A percentile compares a stretch with the other conserved stretches of the same genome.
Evolutionary conservation across 2,888 invertebrate species (phyloP).

Genomic region (Ctena decussata): DNA sequence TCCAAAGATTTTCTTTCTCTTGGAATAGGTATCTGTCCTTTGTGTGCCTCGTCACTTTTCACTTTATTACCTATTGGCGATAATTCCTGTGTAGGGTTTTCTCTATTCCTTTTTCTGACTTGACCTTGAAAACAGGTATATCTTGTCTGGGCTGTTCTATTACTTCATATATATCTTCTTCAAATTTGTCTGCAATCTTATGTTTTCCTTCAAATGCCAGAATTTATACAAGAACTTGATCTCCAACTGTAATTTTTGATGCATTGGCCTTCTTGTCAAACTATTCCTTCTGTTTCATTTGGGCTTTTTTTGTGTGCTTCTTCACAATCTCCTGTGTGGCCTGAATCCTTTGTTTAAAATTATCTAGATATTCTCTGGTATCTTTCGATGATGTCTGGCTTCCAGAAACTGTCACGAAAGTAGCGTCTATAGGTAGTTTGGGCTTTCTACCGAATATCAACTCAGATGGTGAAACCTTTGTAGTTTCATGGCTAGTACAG

Average conservation of each 20-base stretch:
- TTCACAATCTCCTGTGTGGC: neutral
- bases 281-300: neutral
- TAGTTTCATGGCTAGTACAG: conserved; percentile 30
- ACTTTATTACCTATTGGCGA: too few species aligned
- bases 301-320: neutral
- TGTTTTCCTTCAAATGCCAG: neutral
- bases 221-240: neutral
- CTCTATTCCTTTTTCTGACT: too few species aligned
- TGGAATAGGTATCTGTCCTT: too few species aligned
- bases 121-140: neutral
- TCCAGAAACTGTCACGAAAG: neutral
- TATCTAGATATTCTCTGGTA: neutral
- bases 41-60: too few species aligned
- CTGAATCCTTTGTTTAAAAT: neutral
- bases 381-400: neutral
- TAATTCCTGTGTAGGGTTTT: too few species aligned
- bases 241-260: neutral
- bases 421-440: neutral
- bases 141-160: neutral
- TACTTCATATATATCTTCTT: neutral
- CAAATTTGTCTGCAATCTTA: neutral
- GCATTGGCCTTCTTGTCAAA: neutral
- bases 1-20: too few species aligned
- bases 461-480: conserved; percentile 23
- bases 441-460: too few species aligned